phyloP scores from a whole-genome alignment of 2,888 invertebrate genomes.

The Drosophila demipolita region DNA sequence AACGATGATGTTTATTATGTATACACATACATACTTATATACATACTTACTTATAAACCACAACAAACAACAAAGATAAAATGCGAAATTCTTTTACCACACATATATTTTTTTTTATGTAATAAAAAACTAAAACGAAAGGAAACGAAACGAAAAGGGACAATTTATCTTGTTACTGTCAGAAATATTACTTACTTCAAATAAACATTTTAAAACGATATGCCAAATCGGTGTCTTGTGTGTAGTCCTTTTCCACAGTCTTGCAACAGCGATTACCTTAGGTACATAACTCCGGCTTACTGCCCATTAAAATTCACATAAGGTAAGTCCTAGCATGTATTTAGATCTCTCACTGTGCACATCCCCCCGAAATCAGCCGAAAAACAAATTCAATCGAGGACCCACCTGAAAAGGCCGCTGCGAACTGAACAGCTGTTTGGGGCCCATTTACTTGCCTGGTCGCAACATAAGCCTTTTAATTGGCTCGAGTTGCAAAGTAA shows the following conservation, averaged over 20 bases:
- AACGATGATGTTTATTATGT: slow-evolving; percentile 43
- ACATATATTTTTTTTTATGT: slow-evolving; percentile 29
- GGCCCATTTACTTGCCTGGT: slow-evolving; percentile 18
- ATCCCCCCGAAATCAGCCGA: too few species aligned
- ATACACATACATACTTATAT: slow-evolving; percentile 42
- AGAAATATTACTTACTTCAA: slow-evolving; percentile 80
- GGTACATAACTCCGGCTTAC: slow-evolving; percentile 1
- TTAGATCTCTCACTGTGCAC: neutral
- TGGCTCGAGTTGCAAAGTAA: slow-evolving; percentile 8
- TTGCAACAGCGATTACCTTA: slow-evolving; percentile 15
- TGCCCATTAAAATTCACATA: slow-evolving; percentile 14
- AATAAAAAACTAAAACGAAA: slow-evolving; percentile 19
- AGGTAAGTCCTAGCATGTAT: slow-evolving; percentile 24
- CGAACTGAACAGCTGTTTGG: slow-evolving; percentile 54
- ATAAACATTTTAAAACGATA: slow-evolving; percentile 76
- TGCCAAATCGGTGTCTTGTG: slow-evolving; percentile 17
- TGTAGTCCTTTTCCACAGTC: slow-evolving; percentile 9
- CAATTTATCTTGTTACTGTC: slow-evolving; percentile 80
- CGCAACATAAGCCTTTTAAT: slow-evolving; percentile 41
- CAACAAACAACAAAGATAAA: slow-evolving; percentile 20
- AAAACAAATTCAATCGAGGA: slow-evolving; percentile 2
- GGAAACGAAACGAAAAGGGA: slow-evolving; percentile 30
- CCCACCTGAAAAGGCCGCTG: slow-evolving; percentile 10
- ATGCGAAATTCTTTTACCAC: slow-evolving; percentile 53
- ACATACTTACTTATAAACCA: slow-evolving; percentile 35